These are phyloP conservation scores for Parauchenoglanis ngamensis DNA, from an alignment of 2,797 vertebrate species.

Conservation along the genomic window DNA sequence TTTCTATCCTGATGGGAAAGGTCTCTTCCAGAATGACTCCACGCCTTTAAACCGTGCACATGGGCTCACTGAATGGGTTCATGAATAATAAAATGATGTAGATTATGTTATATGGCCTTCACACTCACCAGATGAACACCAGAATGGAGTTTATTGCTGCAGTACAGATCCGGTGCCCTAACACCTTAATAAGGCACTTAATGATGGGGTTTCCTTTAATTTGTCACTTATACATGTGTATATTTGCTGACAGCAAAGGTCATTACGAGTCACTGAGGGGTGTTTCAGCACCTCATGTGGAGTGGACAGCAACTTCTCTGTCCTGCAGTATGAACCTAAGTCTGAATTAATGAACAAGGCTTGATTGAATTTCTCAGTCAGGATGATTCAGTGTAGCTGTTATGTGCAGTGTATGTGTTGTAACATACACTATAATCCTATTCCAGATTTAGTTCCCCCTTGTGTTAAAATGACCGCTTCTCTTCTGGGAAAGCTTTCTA, in stretches of 20 bases:
- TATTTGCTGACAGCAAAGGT: not conserved
- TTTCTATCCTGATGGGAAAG: not conserved
- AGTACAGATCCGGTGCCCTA: not conserved
- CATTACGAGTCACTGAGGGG: not conserved
- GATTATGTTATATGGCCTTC: not conserved
- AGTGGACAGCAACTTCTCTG: constrained; percentile 57
- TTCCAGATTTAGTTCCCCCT: not conserved
- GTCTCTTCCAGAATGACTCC: not conserved
- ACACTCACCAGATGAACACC: not conserved
- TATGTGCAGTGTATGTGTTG: not conserved
- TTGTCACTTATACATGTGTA: not conserved
- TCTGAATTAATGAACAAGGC: constrained; percentile 15
- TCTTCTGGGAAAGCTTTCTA: not conserved
- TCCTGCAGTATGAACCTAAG: constrained; percentile 25
- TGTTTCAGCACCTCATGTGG: constrained; percentile 54
- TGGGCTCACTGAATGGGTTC: not conserved
- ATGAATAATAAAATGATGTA: not conserved
- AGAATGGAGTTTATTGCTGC: not conserved
- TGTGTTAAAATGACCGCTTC: not conserved
- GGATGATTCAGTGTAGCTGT: not conserved
- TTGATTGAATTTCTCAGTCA: not conserved
- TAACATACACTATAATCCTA: not conserved
- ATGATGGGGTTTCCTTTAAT: not conserved
- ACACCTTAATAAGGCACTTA: not conserved
- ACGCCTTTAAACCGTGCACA: not conserved